Percentiles rank a stretch among this genome's conserved stretches.
Conservation (phyloP, 2,888 invertebrate genomes). For the Ennomos quercinarius region DNA sequence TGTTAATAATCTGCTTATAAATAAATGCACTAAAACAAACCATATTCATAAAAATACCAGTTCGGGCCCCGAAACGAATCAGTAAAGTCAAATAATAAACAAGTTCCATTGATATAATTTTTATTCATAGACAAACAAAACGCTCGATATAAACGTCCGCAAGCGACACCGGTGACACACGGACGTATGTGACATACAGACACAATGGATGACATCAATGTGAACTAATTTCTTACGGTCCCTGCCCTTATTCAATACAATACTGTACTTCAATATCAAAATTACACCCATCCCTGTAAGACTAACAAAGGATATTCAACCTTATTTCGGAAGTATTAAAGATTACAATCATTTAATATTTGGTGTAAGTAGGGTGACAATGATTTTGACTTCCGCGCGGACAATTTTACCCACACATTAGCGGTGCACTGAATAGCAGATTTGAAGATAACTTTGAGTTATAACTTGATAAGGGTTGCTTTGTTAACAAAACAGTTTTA, state of each 20-base stretch:
- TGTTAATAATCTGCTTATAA: too few relatives aligned
- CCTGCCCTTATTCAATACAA: slow-evolving; percentile 69
- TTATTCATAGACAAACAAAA: slow-evolving; percentile 33
- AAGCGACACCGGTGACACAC: slow-evolving; percentile 14
- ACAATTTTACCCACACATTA: slow-evolving; percentile 78
- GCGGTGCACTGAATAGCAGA: slow-evolving; percentile 52
- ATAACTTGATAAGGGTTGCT: slow-evolving; percentile 37
- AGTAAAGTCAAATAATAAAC: slow-evolving; percentile 28
- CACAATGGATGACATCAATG: slow-evolving; percentile 72
- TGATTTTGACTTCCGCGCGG: slow-evolving; percentile 67
- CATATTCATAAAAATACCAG: slow-evolving; percentile 9
- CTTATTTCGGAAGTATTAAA: not conserved
- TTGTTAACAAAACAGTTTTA: slow-evolving; percentile 38
- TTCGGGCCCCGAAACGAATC: slow-evolving; percentile 23
- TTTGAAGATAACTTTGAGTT: slow-evolving; percentile 33
- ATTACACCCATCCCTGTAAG: slow-evolving; percentile 39
- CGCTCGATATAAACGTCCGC: slow-evolving; percentile 22
- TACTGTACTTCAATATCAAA: slow-evolving; percentile 50
- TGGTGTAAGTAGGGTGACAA: slow-evolving; percentile 49
- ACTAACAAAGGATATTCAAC: slow-evolving; percentile 31
- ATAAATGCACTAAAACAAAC: too few relatives aligned
- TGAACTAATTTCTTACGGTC: slow-evolving; percentile 81
- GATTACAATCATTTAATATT: slow-evolving; percentile 25
- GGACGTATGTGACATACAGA: slow-evolving; percentile 45
- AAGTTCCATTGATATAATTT: slow-evolving; percentile 17